phyloP scores from a whole-genome alignment of 1,140 invertebrate genomes.

The Drosophila cardini region DNA sequence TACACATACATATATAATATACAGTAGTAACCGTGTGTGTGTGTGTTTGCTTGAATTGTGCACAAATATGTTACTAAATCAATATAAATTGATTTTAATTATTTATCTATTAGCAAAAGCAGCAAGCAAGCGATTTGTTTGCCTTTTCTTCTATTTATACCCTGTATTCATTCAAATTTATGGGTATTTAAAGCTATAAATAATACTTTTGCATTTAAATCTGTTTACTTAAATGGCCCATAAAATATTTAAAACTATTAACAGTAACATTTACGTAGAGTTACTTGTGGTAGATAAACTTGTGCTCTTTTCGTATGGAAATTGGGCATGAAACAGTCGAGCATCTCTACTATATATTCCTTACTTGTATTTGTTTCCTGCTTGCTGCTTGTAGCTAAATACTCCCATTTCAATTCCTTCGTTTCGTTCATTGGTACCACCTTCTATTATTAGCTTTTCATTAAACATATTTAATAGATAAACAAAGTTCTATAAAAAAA shows the following conservation, averaged over 20 bases:
- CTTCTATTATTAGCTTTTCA: constrained; percentile 3
- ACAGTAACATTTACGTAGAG: no score
- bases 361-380: no score
- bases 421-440: neutral
- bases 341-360: no score
- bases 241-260: no score
- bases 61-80: constrained; percentile 72
- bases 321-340: no score
- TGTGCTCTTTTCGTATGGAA: no score
- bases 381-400: no score
- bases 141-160: constrained; percentile 16
- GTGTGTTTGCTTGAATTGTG: constrained; percentile 15
- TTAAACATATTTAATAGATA: neutral
- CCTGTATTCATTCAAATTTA: neutral
- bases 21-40: neutral
- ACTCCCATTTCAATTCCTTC: neutral
- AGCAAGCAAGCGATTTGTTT: constrained; percentile 57
- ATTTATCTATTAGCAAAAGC: constrained; percentile 80
- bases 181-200: neutral
- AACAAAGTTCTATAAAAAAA: constrained; percentile 8
- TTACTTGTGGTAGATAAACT: no score
- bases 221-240: no score
- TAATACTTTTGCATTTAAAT: no score
- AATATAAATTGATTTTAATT: constrained; percentile 84
- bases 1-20: neutral